These are phyloP conservation scores for Drosophila nannoptera DNA, from an alignment of 1,140 invertebrate genomes.

Conservation along the genomic window DNA sequence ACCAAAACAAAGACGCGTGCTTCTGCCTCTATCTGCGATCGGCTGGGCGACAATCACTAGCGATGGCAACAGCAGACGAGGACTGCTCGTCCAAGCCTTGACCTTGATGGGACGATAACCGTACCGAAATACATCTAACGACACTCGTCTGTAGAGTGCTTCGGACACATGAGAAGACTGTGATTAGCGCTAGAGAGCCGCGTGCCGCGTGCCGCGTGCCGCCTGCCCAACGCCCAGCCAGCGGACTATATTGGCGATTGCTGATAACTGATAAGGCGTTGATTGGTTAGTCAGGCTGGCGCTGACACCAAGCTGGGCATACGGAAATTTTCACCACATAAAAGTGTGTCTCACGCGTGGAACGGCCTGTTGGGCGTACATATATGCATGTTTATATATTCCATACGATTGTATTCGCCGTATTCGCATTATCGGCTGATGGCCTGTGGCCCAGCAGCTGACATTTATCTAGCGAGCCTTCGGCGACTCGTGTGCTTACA, in stretches of 20 bases:
- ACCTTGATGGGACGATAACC: conserved; percentile 52
- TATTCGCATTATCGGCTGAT: neutral
- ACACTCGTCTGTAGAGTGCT: conserved; percentile 34
- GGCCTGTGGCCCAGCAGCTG: neutral
- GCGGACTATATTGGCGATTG: neutral
- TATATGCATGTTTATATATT: neutral
- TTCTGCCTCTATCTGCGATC: conserved; percentile 44
- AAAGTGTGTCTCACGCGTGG: conserved; percentile 40
- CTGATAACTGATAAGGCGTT: conserved; percentile 50
- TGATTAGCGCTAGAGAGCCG: conserved; percentile 51
- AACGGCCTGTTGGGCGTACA: conserved; percentile 4
- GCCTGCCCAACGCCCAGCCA: neutral
- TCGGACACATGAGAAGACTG: conserved; percentile 52
- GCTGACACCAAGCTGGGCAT: conserved; percentile 45
- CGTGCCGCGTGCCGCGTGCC: conserved; percentile 39
- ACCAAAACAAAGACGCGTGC: conserved; percentile 66
- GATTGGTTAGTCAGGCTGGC: conserved; percentile 42
- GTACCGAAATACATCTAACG: conserved; percentile 17
- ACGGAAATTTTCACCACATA: conserved; percentile 58
- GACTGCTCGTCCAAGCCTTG: conserved; percentile 45
- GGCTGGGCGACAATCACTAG: conserved; percentile 43
- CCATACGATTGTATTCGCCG: conserved; percentile 3
- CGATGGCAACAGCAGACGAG: conserved; percentile 38
- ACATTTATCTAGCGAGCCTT: neutral
- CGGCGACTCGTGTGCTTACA: too few species aligned